Conservation (phyloP, 2,888 invertebrate species). For the Latheticus oryzae region DNA sequence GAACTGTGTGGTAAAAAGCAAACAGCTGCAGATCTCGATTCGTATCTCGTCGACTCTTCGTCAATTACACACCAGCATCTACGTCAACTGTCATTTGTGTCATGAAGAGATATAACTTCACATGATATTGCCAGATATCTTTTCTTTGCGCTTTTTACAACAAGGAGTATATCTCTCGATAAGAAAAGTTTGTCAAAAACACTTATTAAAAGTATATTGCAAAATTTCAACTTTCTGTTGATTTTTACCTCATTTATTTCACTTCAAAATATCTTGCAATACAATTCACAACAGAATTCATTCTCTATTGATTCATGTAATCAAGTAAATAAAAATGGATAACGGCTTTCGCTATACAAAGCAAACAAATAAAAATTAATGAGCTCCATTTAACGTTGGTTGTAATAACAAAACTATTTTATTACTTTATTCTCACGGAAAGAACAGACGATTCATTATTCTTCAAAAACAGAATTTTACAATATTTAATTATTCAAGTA, state of each 20-base stretch:
- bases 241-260: background rate
- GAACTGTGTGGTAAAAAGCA: conserved; percentile 25
- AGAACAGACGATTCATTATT: too few species aligned
- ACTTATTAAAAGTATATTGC: background rate
- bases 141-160: too few species aligned
- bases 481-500: too few species aligned
- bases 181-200: background rate
- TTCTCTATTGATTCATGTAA: background rate
- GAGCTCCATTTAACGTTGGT: too few species aligned
- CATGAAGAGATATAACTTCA: conserved; percentile 16
- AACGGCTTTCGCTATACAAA: conserved; percentile 1
- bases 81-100: conserved; percentile 19
- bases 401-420: too few species aligned
- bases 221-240: conserved; percentile 2
- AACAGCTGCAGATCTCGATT: conserved; percentile 27
- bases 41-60: conserved; percentile 8
- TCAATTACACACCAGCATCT: conserved; percentile 19
- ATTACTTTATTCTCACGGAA: too few species aligned
- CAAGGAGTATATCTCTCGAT: background rate
- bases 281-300: too few species aligned
- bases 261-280: too few species aligned
- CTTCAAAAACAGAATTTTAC: too few species aligned
- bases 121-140: conserved; percentile 19
- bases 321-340: conserved; percentile 14
- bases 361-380: conserved; percentile 21